Percentiles rank a stretch among this genome's conserved stretches.
phyloP scores from a whole-genome alignment of 2,888 invertebrate species.

The Orthonychiurus folsomi region DNA sequence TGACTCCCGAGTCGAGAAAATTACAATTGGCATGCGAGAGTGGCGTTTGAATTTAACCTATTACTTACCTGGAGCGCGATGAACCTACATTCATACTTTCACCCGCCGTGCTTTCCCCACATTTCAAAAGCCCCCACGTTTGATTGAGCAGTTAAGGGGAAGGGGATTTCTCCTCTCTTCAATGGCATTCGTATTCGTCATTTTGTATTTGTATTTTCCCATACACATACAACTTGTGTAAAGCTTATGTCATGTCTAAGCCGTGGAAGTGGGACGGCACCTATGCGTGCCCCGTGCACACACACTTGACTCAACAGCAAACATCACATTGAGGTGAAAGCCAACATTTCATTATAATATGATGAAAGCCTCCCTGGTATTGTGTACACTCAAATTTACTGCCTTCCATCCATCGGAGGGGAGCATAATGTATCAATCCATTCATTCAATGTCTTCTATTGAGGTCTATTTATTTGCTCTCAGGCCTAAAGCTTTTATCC shows the following conservation, averaged over 20 bases:
- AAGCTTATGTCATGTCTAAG: no score
- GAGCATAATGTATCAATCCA: not conserved
- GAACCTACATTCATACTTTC: no score
- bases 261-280: not conserved
- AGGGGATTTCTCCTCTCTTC: no score
- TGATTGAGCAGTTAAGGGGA: not conserved
- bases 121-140: no score
- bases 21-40: conserved; percentile 7
- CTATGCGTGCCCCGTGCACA: no score
- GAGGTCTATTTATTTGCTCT: not conserved
- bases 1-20: conserved; percentile 6
- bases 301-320: not conserved
- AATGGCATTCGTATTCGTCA: no score
- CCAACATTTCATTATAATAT: not conserved
- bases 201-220: no score
- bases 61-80: not conserved
- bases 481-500: not conserved
- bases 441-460: not conserved
- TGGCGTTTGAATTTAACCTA: conserved; percentile 6
- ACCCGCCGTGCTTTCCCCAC: no score
- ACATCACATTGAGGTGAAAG: not conserved
- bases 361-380: not conserved
- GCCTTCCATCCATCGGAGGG: not conserved
- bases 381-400: not conserved
- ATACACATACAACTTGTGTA: no score